phyloP scores from a whole-genome alignment of 2,113 vertebrate genomes.

The Poecile atricapillus region DNA sequence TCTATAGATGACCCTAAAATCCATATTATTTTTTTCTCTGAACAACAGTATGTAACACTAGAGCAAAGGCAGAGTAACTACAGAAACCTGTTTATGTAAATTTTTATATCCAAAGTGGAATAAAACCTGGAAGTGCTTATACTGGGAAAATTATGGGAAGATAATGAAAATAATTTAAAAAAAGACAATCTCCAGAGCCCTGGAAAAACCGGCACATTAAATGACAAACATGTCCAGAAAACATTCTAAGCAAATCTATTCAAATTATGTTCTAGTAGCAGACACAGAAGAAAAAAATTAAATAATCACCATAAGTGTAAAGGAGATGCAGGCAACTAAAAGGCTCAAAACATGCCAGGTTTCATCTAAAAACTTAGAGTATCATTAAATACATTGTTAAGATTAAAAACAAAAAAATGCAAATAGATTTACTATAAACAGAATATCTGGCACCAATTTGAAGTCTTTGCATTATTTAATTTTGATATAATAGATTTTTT shows the following conservation, averaged over 20 bases:
- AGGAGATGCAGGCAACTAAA: background rate
- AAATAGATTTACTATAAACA: background rate
- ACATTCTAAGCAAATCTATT: background rate
- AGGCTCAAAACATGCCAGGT: background rate
- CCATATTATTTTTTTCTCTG: background rate
- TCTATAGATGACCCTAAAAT: background rate
- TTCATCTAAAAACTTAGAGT: background rate
- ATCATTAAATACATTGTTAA: background rate
- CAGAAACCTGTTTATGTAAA: background rate
- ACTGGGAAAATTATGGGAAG: background rate
- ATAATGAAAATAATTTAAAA: background rate
- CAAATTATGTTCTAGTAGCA: background rate
- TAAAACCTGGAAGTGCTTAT: background rate
- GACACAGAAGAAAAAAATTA: background rate
- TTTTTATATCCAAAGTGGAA: background rate
- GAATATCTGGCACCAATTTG: background rate
- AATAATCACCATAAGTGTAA: background rate
- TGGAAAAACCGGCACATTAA: background rate
- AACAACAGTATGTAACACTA: background rate
- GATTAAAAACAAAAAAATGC: background rate
- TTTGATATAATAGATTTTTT: background rate
- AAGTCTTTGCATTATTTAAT: background rate
- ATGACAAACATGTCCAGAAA: background rate
- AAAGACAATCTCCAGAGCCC: background rate
- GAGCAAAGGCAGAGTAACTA: background rate